Base-by-base conservation (phyloP, 2,113 vertebrate species). In the Cheilinus undulatus region DNA sequence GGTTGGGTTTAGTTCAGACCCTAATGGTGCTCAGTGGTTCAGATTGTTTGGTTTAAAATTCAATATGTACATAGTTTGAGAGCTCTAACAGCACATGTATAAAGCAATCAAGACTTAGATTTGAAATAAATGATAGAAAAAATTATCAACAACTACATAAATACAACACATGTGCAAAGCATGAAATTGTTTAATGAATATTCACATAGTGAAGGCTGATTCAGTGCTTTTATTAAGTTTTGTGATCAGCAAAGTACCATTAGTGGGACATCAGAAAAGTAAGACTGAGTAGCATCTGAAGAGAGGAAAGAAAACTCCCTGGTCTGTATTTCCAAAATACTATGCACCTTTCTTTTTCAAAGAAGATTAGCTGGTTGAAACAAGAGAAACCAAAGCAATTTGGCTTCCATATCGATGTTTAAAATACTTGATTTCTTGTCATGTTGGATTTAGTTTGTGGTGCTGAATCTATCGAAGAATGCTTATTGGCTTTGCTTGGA, bases 341-440 rank as follows among this genome's bases (percentile, higher is more conserved):
- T 57, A 34, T 34, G 64, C 59, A 78, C 82, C 57, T 84, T 83
- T 61, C 71, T 26, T 69, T 58, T 32, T 12, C 7, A 4, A 30
- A 43, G 13, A n/a, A 59, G 40, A 80, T 60, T 86, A 66, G 58
- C 76, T 76, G 68, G 71, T 77, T 83, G 82, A 86, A 91, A 90
- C 34, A 76, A 58, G 67, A 90, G 81, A 91, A 91, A 86, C 68
- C 80, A 88, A 66, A 76, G 76, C 78, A 89, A 84, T 86, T 82
- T 86, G 76, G 86, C 73, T 26, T 52, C 61, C 46, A 51, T 52
- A 78, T 85, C 46, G 62, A 3, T 83, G 67, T 89, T 91, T 85
- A 59, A 83, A 89, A 85, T 58, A 77, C 61, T 86, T 70, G n/a
- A 72, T 79, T 84, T 65, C 46, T 78, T 87, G 77, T 86, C 76